phyloP scores from a whole-genome alignment of 2,797 vertebrate species.

The Huso huso region DNA sequence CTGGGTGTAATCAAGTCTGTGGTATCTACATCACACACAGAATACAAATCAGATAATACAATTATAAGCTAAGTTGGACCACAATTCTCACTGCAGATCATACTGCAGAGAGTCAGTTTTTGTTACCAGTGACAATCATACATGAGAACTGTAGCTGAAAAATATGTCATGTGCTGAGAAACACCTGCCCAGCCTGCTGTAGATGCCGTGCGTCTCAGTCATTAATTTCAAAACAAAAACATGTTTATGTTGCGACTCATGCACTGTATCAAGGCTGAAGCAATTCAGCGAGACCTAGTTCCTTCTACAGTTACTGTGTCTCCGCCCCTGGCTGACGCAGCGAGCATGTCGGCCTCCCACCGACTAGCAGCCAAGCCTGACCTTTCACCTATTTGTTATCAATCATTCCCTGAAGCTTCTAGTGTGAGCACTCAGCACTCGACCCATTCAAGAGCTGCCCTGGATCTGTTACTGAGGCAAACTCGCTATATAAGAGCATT shows the following conservation, averaged over 20 bases:
- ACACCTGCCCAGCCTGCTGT: background rate
- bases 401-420: background rate
- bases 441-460: slow-evolving; percentile 8
- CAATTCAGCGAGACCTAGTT: background rate
- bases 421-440: background rate
- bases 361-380: slow-evolving; percentile 7
- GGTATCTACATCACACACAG: too few species aligned
- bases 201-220: background rate
- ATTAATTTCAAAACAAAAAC: slow-evolving; percentile 9
- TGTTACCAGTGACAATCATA: too few species aligned
- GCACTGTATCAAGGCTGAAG: background rate
- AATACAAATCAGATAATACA: too few species aligned
- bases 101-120: too few species aligned
- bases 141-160: too few species aligned
- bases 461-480: slow-evolving; percentile 3
- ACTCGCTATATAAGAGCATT: background rate
- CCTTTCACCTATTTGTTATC: slow-evolving; percentile 17
- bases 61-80: too few species aligned
- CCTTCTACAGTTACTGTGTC: background rate
- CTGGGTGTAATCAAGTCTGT: too few species aligned
- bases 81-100: too few species aligned
- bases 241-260: slow-evolving; percentile 8
- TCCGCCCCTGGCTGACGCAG: background rate
- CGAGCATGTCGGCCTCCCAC: slow-evolving; percentile 17
- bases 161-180: background rate